Evolutionary conservation across 2,113 vertebrate species (phyloP).

Genomic region (Leptodactylus fuscus): DNA sequence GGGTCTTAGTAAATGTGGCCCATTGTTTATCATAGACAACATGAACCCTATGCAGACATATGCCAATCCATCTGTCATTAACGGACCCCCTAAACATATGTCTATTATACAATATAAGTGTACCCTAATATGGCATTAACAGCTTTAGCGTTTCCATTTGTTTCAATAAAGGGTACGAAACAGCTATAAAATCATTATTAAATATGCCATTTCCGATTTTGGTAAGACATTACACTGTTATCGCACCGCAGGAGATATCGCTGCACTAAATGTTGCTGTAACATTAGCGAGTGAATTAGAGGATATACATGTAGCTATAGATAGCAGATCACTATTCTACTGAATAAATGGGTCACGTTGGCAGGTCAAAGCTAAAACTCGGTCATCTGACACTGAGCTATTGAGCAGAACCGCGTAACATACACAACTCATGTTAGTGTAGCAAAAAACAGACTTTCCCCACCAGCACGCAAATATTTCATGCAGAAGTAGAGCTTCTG

Average conservation of each 20-base stretch:
- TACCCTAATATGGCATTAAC: too few species aligned
- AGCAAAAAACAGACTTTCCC: slow-evolving; percentile 54
- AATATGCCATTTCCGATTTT: background rate
- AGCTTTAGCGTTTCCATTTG: background rate
- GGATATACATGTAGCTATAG: background rate
- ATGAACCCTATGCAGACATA: too few species aligned
- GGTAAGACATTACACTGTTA: background rate
- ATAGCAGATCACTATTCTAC: background rate
- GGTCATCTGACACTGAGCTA: slow-evolving; percentile 9
- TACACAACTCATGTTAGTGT: slow-evolving; percentile 28
- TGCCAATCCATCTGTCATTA: too few species aligned
- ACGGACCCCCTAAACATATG: too few species aligned
- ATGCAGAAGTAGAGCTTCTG: slow-evolving; percentile 86
- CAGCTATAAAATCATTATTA: background rate
- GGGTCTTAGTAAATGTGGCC: too few species aligned
- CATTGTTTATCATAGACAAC: too few species aligned
- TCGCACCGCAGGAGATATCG: background rate
- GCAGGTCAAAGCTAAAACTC: background rate
- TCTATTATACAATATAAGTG: too few species aligned
- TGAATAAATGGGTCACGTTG: slow-evolving; percentile 4
- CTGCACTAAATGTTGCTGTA: background rate
- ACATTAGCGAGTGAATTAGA: background rate
- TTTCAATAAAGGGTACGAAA: background rate
- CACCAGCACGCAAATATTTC: slow-evolving; percentile 77
- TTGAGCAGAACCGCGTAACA: slow-evolving; percentile 17